These are phyloP conservation scores for Hemicordylus capensis DNA, from an alignment of 2,113 vertebrate genomes.

Conservation along the genomic window DNA sequence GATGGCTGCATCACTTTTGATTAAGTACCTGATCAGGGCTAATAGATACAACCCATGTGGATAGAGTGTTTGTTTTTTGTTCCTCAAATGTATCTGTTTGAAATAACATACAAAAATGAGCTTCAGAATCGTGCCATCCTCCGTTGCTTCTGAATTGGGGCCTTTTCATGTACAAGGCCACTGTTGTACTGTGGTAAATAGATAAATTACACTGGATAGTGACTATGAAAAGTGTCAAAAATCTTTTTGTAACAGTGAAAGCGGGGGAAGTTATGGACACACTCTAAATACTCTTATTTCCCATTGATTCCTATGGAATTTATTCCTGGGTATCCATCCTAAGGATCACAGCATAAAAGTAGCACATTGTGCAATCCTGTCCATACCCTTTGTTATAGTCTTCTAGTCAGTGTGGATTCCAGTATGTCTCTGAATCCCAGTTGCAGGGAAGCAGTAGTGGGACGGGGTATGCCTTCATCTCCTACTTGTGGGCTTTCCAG, in stretches of 20 bases:
- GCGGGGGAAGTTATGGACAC: too few species aligned
- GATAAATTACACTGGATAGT: background rate
- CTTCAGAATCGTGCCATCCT: rapidly evolving
- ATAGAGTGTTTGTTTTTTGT: background rate
- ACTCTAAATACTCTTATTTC: background rate
- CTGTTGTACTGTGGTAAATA: background rate
- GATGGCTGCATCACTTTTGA: background rate
- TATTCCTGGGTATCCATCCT: background rate
- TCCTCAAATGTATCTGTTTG: background rate
- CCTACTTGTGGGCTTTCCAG: too few species aligned
- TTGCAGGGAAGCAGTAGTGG: too few species aligned
- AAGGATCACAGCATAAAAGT: background rate
- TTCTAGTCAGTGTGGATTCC: background rate
- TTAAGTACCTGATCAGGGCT: background rate
- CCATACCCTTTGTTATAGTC: background rate
- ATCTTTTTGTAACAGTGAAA: background rate
- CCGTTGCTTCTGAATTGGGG: background rate
- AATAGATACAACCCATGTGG: rapidly evolving
- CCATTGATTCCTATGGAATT: background rate
- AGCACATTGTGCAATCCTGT: background rate
- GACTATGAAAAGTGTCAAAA: background rate
- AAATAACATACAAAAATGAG: background rate
- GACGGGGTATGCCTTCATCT: too few species aligned
- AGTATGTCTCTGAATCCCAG: too few species aligned
- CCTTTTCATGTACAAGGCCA: background rate